Percentiles rank a stretch among this genome's conserved stretches.
Conservation (phyloP, 1,140 invertebrate genomes). For the Drosophila mauritiana region DNA sequence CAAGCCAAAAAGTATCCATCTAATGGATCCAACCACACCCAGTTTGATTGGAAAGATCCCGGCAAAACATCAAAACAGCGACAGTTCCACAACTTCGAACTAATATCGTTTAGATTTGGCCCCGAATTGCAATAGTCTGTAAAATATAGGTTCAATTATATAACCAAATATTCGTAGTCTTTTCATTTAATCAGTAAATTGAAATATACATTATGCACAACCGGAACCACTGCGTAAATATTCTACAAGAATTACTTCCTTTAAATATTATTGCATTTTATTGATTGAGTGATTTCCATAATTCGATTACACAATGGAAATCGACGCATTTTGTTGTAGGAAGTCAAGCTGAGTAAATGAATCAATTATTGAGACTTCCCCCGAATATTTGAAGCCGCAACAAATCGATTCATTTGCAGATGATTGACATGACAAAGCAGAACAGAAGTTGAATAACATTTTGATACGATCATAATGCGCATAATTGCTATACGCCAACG, state of each 20-base stretch:
- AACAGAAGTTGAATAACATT: conserved; percentile 73
- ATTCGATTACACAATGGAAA: conserved; percentile 20
- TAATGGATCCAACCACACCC: neutral
- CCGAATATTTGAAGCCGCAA: neutral
- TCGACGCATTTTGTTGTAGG: conserved; percentile 15
- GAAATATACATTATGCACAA: no score
- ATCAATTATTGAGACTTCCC: conserved; percentile 38
- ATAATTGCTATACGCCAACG: conserved; percentile 39
- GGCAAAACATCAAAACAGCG: no score
- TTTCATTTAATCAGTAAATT: no score
- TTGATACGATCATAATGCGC: conserved; percentile 35
- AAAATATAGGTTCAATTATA: no score
- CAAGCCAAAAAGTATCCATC: conserved; percentile 9
- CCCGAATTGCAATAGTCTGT: no score
- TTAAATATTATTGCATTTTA: conserved; percentile 12
- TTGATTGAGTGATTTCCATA: conserved; percentile 18
- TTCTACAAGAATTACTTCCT: neutral
- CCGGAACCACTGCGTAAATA: neutral
- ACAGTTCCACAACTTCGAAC: neutral
- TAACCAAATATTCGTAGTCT: no score
- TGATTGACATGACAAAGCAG: conserved; percentile 48
- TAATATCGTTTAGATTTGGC: neutral
- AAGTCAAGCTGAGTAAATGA: conserved; percentile 24
- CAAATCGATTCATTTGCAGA: conserved; percentile 38
- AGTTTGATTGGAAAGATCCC: no score